Conservation (phyloP, 2,888 invertebrate genomes). For the Synanthedon formicaeformis region DNA sequence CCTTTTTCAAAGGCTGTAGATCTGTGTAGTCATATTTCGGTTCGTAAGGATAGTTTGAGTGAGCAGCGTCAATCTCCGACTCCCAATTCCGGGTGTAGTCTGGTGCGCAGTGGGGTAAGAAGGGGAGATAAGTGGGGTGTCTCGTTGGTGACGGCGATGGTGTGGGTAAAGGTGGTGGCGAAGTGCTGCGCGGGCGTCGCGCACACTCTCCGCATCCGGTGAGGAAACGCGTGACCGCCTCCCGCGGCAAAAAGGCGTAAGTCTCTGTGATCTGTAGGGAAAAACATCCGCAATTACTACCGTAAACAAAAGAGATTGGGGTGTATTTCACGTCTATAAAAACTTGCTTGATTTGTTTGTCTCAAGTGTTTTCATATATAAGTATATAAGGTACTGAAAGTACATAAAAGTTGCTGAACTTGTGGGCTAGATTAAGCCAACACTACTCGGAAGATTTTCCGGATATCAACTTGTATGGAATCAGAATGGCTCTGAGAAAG, state of each 20-base stretch:
- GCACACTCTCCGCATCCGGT: slow-evolving; percentile 95
- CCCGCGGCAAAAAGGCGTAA: slow-evolving; percentile 94
- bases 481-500: too few species aligned
- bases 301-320: slow-evolving; percentile 1
- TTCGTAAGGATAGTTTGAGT: slow-evolving; percentile 50
- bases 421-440: too few species aligned
- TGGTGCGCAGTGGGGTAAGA: slow-evolving; percentile 51
- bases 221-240: slow-evolving; percentile 95
- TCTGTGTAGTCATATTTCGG: slow-evolving; percentile 57
- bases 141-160: slow-evolving; percentile 64
- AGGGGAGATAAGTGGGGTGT: slow-evolving; percentile 53
- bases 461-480: too few species aligned
- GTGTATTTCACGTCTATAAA: slow-evolving; percentile 1
- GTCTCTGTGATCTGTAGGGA: slow-evolving; percentile 92
- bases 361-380: not conserved
- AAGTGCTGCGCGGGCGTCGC: slow-evolving; percentile 77
- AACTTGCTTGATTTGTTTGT: slow-evolving; percentile 2
- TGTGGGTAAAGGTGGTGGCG: slow-evolving; percentile 67
- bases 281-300: slow-evolving; percentile 29
- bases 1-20: slow-evolving; percentile 52
- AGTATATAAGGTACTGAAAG: too few species aligned
- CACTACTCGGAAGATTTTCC: too few species aligned
- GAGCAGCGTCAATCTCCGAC: slow-evolving; percentile 64
- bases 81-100: slow-evolving; percentile 67
- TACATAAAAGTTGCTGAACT: too few species aligned